Conservation (phyloP, 2,797 vertebrate species). For the Iguana delicatissima region DNA sequence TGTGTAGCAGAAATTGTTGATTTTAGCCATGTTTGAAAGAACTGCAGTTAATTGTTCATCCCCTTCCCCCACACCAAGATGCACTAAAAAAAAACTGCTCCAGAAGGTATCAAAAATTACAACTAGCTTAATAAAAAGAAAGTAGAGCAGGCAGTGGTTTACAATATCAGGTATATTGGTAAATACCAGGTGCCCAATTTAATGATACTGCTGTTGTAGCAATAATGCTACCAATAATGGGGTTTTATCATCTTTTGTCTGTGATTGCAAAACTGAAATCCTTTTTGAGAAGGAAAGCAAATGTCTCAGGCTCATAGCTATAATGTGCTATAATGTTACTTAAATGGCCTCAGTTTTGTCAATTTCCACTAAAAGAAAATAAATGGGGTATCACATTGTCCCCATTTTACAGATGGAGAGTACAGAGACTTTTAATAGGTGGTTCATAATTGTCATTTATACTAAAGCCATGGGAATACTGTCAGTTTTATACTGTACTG, state of each 20-base stretch:
- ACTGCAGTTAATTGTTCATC: background rate
- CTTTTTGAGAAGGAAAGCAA: background rate
- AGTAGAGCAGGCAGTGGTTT: constrained; percentile 6
- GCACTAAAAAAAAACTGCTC: background rate
- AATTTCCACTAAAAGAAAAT: background rate
- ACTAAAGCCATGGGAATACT: background rate
- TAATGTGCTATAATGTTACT: background rate
- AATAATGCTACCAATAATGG: constrained; percentile 15
- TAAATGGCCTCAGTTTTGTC: background rate
- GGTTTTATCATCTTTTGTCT: constrained; percentile 25
- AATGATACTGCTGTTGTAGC: constrained; percentile 15
- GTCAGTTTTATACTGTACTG: background rate
- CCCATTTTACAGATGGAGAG: background rate
- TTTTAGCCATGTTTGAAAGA: constrained; percentile 8
- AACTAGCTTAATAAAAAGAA: constrained; percentile 10
- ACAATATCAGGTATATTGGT: constrained; percentile 24
- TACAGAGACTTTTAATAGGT: background rate
- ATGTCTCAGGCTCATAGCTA: background rate
- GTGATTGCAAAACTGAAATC: constrained; percentile 23
- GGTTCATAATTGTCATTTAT: background rate
- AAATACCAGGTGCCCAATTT: constrained; percentile 30
- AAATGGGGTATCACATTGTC: background rate
- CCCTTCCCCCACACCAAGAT: background rate
- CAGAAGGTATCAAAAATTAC: constrained; percentile 24
- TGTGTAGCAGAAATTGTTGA: background rate